Base-by-base conservation (phyloP, 1,140 invertebrate species). In the Parapsyche elsis region DNA sequence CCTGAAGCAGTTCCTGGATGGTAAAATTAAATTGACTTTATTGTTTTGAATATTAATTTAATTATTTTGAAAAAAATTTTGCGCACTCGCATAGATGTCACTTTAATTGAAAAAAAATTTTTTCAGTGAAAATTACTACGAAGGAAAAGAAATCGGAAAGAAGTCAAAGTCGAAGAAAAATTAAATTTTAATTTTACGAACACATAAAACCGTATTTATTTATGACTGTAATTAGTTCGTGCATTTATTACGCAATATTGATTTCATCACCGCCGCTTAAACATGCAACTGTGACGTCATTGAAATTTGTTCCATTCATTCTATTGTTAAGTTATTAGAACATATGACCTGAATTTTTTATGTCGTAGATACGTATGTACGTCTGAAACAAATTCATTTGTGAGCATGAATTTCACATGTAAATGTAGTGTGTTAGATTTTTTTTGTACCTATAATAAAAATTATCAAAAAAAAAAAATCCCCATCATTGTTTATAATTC, bases 1-100 rank as follows among this genome's bases (percentile, higher is more conserved):
- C 94, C 95, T 0, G 92, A 92, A 83, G 93, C 92, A 84, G 95
- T 96, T 1, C 91, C 91, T 24, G 95, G 95, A 92, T 96, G 95
- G 95, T 96, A 88, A 92, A 90, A 84, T 14, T 46, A 71, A 74
- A n/a, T 64, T 5, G 23, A 78, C 0, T 21, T 73, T 24, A 70
- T 70, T 23, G 10, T 4, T 4, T 57, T 4, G 7, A 57, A 2
- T 57, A 57, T 16, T 16, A 57, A 53, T 5, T 53, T 46, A 46
- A 12, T 53, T 14, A 53, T 5, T 53, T 57, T 57, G 24, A n/a
- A 70, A 26, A 57, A 5, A 12, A 5, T 57, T 57, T n/a, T n/a
- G 26, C 19, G 71, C 16, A 46, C 1, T 73, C 46, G 2, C 9
- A 38, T 19, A 75, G 53, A 75, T 75, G 46, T 24, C 46, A 16